Conservation (phyloP, 2,113 vertebrate genomes). For the Cettia cetti region DNA sequence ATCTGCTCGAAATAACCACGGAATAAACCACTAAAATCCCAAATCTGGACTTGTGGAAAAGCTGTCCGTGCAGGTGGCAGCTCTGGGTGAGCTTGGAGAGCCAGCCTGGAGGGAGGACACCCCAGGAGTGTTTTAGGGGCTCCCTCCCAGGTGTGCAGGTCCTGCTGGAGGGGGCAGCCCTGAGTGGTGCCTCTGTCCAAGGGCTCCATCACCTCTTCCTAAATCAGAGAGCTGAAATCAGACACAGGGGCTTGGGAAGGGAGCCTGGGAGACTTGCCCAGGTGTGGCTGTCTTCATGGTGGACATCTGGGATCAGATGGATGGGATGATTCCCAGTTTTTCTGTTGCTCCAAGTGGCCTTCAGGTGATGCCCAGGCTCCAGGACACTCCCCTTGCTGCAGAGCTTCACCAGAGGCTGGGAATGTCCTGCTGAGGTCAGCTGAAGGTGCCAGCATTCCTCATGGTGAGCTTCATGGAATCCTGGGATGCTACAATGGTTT, state of each 20-base stretch:
- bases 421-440: not conserved
- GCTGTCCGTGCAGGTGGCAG: not conserved
- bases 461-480: fast-evolving
- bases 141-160: not conserved
- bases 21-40: fast-evolving
- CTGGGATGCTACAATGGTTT: not conserved
- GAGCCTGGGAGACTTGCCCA: not conserved
- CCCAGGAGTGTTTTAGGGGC: not conserved
- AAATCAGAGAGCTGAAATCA: not conserved
- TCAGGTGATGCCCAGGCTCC: not conserved
- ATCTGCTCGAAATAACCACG: not conserved
- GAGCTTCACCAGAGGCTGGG: not conserved
- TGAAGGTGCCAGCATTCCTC: not conserved
- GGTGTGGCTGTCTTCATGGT: not conserved
- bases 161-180: not conserved
- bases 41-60: not conserved
- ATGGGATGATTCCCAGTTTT: not conserved
- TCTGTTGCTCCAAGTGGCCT: not conserved
- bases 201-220: not conserved
- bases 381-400: not conserved
- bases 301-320: not conserved
- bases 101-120: not conserved
- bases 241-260: not conserved
- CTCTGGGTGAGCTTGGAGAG: fast-evolving
- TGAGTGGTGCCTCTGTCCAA: not conserved